phyloP scores from a whole-genome alignment of 2,888 invertebrate species.

The Dicyrtoma fusca region DNA sequence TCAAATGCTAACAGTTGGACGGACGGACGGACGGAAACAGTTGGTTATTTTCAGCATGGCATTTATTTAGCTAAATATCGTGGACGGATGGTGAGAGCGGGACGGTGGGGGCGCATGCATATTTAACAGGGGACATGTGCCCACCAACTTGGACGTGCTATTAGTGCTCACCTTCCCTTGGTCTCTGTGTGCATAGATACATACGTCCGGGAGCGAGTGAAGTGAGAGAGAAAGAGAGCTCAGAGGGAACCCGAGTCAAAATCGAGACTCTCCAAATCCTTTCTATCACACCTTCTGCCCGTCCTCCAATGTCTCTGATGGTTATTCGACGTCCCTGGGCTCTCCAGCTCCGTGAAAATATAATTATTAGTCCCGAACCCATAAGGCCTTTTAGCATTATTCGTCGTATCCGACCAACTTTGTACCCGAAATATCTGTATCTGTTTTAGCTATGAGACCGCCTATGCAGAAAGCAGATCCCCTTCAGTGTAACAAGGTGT shows the following conservation, averaged over 20 bases:
- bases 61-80: not conserved
- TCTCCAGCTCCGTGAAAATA: not conserved
- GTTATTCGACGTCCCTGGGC: not conserved
- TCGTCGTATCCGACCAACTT: too few species aligned
- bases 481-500: too few species aligned
- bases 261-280: slow-evolving; percentile 5
- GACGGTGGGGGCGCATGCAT: slow-evolving; percentile 20
- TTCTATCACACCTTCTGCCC: slow-evolving; percentile 21
- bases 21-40: slow-evolving; percentile 48
- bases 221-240: not conserved
- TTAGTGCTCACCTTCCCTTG: not conserved
- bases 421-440: too few species aligned
- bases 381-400: too few species aligned
- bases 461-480: too few species aligned
- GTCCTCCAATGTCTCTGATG: not conserved
- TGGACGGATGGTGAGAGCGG: not conserved
- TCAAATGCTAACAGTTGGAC: slow-evolving; percentile 44
- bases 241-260: not conserved
- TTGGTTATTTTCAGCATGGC: slow-evolving; percentile 48
- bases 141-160: slow-evolving; percentile 26
- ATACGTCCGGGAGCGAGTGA: too few species aligned
- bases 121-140: slow-evolving; percentile 22
- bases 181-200: not conserved
- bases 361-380: too few species aligned
- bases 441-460: too few species aligned